phyloP scores from a whole-genome alignment of 2,888 invertebrate species.

The Oscheius myriophilus region DNA sequence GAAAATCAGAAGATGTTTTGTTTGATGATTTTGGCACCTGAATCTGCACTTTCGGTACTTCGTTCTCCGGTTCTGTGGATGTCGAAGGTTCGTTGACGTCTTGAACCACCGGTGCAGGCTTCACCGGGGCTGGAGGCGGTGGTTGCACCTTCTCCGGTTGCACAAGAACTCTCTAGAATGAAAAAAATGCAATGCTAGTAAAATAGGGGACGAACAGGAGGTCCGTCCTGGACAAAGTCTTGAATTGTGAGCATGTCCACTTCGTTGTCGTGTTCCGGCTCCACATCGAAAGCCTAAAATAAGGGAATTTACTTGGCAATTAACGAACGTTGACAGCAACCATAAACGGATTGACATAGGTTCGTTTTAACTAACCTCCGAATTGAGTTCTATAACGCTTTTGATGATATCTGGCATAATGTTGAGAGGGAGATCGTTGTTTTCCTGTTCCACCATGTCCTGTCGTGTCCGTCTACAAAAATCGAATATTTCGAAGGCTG shows the following conservation, averaged over 20 bases:
- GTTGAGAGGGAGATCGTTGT: constrained; percentile 51
- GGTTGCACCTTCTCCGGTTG: constrained; percentile 13
- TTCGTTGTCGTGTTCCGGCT: constrained; percentile 42
- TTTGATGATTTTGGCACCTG: background rate
- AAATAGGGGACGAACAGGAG: background rate
- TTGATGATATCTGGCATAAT: constrained; percentile 48
- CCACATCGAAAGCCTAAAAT: constrained; percentile 45
- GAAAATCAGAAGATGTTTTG: background rate
- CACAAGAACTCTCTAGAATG: background rate
- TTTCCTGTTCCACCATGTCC: constrained; percentile 45
- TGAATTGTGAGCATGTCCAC: constrained; percentile 39
- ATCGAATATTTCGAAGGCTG: no score
- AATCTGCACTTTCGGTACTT: background rate
- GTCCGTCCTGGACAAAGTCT: constrained; percentile 36
- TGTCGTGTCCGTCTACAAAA: constrained; percentile 36
- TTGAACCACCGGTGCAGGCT: no score
- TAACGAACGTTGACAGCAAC: background rate
- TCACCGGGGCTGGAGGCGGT: background rate
- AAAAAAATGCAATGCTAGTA: background rate
- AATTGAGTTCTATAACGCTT: constrained; percentile 39
- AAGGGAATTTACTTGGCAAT: background rate
- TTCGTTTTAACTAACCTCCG: constrained; percentile 8
- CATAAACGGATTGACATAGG: no score
- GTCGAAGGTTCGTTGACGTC: constrained; percentile 17
- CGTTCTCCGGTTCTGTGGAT: background rate